Percentiles rank a stretch among this genome's conserved stretches.
phyloP scores from a whole-genome alignment of 64 coral and sea anemone species.

The Dendrophyllia cribrosa region DNA sequence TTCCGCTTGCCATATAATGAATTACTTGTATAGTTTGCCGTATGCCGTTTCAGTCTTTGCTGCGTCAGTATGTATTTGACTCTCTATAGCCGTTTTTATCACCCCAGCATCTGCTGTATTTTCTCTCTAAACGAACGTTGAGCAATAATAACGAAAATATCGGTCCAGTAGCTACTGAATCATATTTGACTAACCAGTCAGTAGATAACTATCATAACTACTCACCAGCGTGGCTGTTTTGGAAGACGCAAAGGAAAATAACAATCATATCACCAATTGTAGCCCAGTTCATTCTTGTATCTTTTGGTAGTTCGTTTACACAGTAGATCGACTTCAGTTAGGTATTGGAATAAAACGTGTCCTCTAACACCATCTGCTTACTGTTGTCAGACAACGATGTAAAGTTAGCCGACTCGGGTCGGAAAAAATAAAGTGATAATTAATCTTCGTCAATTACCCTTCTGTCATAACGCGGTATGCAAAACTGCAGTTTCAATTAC shows the following conservation, averaged over 20 bases:
- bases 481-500: background rate
- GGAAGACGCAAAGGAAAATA: background rate
- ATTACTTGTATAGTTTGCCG: too few relatives aligned
- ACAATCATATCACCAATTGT: background rate
- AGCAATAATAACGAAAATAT: background rate
- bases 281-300: background rate
- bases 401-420: constrained; percentile 9
- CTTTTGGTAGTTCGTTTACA: background rate
- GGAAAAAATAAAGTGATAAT: constrained; percentile 30
- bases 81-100: too few relatives aligned
- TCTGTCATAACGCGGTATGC: constrained; percentile 3
- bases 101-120: too few relatives aligned
- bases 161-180: too few relatives aligned
- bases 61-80: too few relatives aligned
- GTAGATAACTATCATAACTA: background rate
- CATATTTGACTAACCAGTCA: background rate
- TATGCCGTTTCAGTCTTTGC: too few relatives aligned
- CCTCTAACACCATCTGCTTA: background rate
- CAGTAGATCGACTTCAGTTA: too few relatives aligned
- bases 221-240: background rate
- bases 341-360: background rate
- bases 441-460: constrained; percentile 53
- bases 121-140: background rate
- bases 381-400: background rate
- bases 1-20: too few relatives aligned